A percentile compares a stretch with the other conserved stretches of the same genome.
These are phyloP conservation scores for Anoncus sp. DNA, from an alignment of 2,888 invertebrate species.

Conservation along the genomic window DNA sequence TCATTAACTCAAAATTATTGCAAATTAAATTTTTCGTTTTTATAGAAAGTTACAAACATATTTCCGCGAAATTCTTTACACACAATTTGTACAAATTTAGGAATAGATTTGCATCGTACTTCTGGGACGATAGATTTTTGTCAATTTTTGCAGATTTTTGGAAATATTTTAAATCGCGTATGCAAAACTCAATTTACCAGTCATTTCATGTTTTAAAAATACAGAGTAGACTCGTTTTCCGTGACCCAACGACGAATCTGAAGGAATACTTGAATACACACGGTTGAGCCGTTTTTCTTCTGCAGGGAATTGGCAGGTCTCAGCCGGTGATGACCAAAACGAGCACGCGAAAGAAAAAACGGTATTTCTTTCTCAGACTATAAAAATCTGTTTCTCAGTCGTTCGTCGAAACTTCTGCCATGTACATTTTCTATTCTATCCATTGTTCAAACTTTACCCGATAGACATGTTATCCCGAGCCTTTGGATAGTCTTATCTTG, in stretches of 20 bases:
- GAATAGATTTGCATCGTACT: too few species aligned
- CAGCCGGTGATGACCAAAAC: background rate
- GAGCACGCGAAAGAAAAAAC: slow-evolving; percentile 2
- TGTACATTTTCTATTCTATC: background rate
- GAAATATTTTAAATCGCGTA: too few species aligned
- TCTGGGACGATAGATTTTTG: too few species aligned
- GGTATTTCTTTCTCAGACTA: background rate
- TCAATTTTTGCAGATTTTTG: too few species aligned
- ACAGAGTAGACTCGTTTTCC: background rate
- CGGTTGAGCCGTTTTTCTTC: slow-evolving; percentile 31
- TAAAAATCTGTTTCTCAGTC: too few species aligned
- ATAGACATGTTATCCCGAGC: too few species aligned
- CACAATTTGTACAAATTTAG: too few species aligned
- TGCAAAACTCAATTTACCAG: background rate
- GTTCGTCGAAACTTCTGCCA: background rate
- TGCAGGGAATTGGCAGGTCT: slow-evolving; percentile 12
- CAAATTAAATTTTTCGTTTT: too few species aligned
- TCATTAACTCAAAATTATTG: too few species aligned
- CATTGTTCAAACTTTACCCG: slow-evolving; percentile 3
- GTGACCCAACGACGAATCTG: slow-evolving; percentile 9
- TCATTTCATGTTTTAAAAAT: background rate
- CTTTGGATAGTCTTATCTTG: too few species aligned
- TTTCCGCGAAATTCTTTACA: too few species aligned
- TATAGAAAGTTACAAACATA: too few species aligned
- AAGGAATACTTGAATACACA: slow-evolving; percentile 12